Percentiles rank a stretch among this genome's conserved stretches.
Conservation (phyloP, 1,140 invertebrate genomes). For the Eciton burchellii region DNA sequence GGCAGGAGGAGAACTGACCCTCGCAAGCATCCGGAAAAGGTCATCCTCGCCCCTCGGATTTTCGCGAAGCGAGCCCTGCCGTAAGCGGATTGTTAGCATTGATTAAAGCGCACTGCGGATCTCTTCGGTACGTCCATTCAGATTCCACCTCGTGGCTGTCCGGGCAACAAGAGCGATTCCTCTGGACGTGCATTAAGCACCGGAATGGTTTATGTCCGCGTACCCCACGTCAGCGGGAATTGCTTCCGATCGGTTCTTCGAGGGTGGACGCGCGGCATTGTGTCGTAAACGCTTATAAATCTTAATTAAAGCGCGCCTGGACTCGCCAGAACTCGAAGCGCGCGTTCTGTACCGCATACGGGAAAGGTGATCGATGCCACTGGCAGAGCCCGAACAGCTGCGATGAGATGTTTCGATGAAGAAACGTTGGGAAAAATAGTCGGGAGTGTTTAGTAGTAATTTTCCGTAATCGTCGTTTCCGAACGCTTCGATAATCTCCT, state of each 20-base stretch:
- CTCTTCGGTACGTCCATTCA: conserved; percentile 43
- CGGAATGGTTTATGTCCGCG: conserved; percentile 65
- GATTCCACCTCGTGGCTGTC: conserved; percentile 1
- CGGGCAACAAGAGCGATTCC: conserved; percentile 28
- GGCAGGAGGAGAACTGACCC: conserved; percentile 64
- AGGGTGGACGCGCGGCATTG: conserved; percentile 17
- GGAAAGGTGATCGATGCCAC: background rate
- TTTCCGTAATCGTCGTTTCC: conserved; percentile 1
- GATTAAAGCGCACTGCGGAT: conserved; percentile 71
- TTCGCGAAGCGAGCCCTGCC: conserved; percentile 42
- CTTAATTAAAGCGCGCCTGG: conserved; percentile 58
- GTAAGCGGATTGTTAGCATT: conserved; percentile 76
- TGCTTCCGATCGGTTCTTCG: conserved; percentile 51
- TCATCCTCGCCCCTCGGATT: conserved; percentile 50
- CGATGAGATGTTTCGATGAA: background rate
- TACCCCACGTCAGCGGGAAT: conserved; percentile 28
- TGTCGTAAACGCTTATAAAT: conserved; percentile 53
- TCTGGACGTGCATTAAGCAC: conserved; percentile 19
- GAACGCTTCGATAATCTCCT: background rate
- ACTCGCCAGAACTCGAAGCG: background rate
- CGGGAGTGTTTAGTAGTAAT: background rate
- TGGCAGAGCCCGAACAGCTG: background rate
- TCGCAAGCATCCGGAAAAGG: conserved; percentile 56
- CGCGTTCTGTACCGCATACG: background rate
- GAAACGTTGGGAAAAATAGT: background rate